These are phyloP conservation scores for Sparus aurata DNA, from an alignment of 2,797 vertebrate genomes.

Conservation along the genomic window DNA sequence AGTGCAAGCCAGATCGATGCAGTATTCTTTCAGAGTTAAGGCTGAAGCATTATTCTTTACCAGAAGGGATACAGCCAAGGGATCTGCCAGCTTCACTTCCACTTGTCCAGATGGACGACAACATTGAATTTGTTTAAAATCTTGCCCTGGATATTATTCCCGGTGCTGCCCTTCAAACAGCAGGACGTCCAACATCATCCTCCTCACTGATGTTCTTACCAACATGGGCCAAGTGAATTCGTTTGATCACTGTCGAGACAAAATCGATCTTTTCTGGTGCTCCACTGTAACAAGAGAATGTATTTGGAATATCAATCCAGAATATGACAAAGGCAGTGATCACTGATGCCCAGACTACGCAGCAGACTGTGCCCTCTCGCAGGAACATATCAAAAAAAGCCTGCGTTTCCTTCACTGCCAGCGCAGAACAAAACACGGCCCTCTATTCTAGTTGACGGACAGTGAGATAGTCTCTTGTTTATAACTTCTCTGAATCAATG, in stretches of 20 bases:
- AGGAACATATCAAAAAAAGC: background rate
- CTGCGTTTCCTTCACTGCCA: constrained; percentile 10
- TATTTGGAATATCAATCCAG: background rate
- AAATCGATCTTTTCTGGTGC: background rate
- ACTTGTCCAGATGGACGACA: background rate
- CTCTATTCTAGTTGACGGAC: constrained; percentile 16
- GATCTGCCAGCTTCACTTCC: background rate
- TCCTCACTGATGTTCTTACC: background rate
- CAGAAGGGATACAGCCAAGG: background rate
- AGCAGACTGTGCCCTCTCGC: constrained; percentile 1
- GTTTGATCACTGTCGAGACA: background rate
- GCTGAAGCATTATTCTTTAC: background rate
- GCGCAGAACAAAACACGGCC: background rate
- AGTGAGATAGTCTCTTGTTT: background rate
- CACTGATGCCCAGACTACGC: background rate
- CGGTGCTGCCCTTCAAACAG: background rate
- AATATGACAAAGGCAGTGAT: constrained; percentile 16
- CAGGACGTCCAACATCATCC: too few species aligned
- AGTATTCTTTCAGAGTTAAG: background rate
- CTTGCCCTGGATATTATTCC: background rate
- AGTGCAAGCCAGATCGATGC: background rate
- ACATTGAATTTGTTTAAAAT: background rate
- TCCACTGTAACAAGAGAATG: background rate
- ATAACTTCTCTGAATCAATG: constrained; percentile 24
- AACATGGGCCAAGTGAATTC: background rate